These are phyloP conservation scores for Zosterops lateralis DNA, from an alignment of 2,113 vertebrate genomes.

Conservation along the genomic window DNA sequence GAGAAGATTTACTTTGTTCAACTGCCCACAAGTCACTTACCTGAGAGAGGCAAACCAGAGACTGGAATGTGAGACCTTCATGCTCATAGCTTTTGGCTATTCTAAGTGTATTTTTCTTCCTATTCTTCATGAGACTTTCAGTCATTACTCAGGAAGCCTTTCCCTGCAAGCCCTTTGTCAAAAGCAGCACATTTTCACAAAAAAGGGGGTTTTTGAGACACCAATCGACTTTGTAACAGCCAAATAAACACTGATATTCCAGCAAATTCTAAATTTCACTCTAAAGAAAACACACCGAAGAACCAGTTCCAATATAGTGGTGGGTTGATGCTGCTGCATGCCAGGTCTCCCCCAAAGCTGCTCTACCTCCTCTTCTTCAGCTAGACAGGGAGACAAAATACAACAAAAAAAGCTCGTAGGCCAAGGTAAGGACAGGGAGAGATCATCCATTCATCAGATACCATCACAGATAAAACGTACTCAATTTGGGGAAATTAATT, in stretches of 20 bases:
- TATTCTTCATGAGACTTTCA: background rate
- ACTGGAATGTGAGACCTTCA: background rate
- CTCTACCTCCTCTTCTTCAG: background rate
- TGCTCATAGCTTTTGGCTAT: background rate
- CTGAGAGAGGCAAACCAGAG: background rate
- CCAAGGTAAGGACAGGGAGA: background rate
- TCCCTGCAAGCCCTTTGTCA: background rate
- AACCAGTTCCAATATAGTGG: background rate
- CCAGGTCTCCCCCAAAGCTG: background rate
- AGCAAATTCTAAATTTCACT: background rate
- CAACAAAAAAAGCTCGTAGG: background rate
- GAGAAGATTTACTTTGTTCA: background rate
- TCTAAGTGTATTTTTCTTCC: background rate
- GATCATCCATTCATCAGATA: background rate
- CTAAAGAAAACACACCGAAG: background rate
- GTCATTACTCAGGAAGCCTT: background rate
- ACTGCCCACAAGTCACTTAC: background rate
- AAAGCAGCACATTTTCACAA: background rate
- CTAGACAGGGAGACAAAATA: background rate
- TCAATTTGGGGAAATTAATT: background rate
- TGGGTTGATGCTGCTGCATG: background rate
- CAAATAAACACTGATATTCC: background rate
- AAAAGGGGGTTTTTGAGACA: background rate
- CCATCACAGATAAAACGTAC: background rate
- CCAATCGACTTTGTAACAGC: background rate